These are phyloP conservation scores for Caenorhabditis briggsae DNA, from an alignment of 1,140 invertebrate species.

Conservation along the genomic window DNA sequence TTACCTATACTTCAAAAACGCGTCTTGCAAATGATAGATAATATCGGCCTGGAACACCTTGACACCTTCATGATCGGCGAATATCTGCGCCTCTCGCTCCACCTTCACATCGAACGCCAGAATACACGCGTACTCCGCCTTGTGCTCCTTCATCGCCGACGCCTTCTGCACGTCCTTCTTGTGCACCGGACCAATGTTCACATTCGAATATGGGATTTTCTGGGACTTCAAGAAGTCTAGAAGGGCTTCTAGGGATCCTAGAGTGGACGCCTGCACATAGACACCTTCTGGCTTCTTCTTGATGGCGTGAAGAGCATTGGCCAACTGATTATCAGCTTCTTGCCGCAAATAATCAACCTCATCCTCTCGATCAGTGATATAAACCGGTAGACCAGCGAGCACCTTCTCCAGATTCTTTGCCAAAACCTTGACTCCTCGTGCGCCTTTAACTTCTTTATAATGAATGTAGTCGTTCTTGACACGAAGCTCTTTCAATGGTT, in stretches of 20 bases:
- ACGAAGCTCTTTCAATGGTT: conserved; percentile 95
- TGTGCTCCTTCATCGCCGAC: conserved; percentile 98
- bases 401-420: conserved; percentile 98
- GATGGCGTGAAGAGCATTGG: conserved; percentile 90
- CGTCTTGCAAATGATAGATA: conserved; percentile 99
- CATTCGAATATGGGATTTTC: conserved; percentile 98
- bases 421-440: conserved; percentile 95
- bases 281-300: conserved; percentile 92
- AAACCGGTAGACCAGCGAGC: conserved; percentile 85
- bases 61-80: conserved; percentile 92
- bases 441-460: conserved; percentile 92
- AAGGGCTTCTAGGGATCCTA: conserved; percentile 96
- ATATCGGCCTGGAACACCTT: conserved; percentile 99
- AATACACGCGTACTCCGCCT: conserved; percentile 95
- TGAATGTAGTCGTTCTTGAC: conserved; percentile 97
- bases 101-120: conserved; percentile 99
- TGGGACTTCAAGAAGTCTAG: conserved; percentile 93
- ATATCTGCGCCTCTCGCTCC: conserved; percentile 94
- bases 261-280: conserved; percentile 97
- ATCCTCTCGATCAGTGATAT: conserved; percentile 90
- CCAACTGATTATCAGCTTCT: conserved; percentile 80
- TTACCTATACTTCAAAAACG: conserved; percentile 88
- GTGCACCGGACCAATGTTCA: conserved; percentile 98
- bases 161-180: conserved; percentile 99
- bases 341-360: conserved; percentile 86